Percentiles rank a stretch among this genome's conserved stretches.
phyloP scores from a whole-genome alignment of 2,113 vertebrate genomes.

The Danionella cerebrum region DNA sequence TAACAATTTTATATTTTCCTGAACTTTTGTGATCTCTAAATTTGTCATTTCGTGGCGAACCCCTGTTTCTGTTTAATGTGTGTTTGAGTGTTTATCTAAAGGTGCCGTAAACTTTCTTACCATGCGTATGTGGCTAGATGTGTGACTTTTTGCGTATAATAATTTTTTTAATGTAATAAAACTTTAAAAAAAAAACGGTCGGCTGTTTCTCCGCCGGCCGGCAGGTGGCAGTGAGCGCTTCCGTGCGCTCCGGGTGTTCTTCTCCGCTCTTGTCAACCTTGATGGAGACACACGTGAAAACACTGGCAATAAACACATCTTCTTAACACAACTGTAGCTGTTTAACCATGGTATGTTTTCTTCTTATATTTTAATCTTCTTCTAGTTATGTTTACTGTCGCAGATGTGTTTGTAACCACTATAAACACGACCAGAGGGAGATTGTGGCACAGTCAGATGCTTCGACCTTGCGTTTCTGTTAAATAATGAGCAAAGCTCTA shows the following conservation, averaged over 20 bases:
- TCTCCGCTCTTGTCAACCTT: slow-evolving; percentile 43
- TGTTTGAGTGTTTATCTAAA: too few species aligned
- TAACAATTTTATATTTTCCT: too few species aligned
- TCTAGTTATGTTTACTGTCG: not conserved
- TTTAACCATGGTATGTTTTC: not conserved
- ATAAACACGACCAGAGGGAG: too few species aligned
- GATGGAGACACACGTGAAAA: slow-evolving; percentile 42
- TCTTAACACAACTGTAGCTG: not conserved
- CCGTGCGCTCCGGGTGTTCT: not conserved
- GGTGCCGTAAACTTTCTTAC: too few species aligned
- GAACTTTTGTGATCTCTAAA: too few species aligned
- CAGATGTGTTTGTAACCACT: too few species aligned
- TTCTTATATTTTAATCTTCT: not conserved
- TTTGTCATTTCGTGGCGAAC: too few species aligned
- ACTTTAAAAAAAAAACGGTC: too few species aligned
- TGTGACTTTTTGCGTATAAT: too few species aligned
- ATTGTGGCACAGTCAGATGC: not conserved
- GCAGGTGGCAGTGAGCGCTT: slow-evolving; percentile 28
- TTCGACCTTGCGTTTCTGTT: not conserved
- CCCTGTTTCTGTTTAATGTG: too few species aligned
- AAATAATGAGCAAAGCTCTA: not conserved
- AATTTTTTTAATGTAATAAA: too few species aligned
- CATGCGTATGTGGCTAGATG: too few species aligned
- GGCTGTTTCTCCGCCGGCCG: slow-evolving; percentile 39
- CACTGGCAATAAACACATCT: not conserved